Evolutionary conservation across 2,797 vertebrate genomes (phyloP), one percentile per base, ranked within the genome.

Genomic region (Coccyzus lansbergi): DNA sequence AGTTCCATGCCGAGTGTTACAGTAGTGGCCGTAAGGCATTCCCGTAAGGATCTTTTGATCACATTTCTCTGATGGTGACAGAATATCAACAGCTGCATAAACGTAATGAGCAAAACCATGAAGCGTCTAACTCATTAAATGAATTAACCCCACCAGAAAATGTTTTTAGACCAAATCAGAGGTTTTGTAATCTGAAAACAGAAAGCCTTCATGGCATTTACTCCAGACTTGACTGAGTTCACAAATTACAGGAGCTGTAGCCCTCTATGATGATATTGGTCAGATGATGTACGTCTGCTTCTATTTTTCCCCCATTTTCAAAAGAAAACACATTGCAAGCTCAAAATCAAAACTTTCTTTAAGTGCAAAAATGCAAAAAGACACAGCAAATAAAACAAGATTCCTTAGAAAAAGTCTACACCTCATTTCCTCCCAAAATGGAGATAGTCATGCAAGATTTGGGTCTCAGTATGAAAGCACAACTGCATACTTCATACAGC

Each of bases 1-100:
- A 59, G 60, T 11, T 86, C 36, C 89, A 36, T 2, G 7, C 0
- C 0, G 34, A 0, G 4, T 1, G 2, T 15, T 12, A 9, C 10
- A 14, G 53, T 1, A 24, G 36, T 1, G 1, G 38, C 44, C 4
- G 0, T 1, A 4, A 19, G 48, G 40, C 10, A 22, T 76, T 83
- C 78, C 85, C 18, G 0, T 2, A 12, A 28, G 60, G 53, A 38
- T 26, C 55, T 44, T 46, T 6, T 7, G 21, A 6, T 82, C 31
- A 7, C 14, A 3, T 31, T 46, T 48, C 29, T 34, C 68, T 36
- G 31, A n/a, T 14, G 49, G 36, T 8, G n/a, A 78, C 60, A 83
- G 64, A 52, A 5, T 10, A 60, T 6, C 55, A 65, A 53, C 76
- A 86, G 76, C 60, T 70, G n/a, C 25, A 29, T 2, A 11, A 28